Base-by-base conservation (phyloP, 1,140 invertebrate genomes). In the Belonocnema kinseyi region DNA sequence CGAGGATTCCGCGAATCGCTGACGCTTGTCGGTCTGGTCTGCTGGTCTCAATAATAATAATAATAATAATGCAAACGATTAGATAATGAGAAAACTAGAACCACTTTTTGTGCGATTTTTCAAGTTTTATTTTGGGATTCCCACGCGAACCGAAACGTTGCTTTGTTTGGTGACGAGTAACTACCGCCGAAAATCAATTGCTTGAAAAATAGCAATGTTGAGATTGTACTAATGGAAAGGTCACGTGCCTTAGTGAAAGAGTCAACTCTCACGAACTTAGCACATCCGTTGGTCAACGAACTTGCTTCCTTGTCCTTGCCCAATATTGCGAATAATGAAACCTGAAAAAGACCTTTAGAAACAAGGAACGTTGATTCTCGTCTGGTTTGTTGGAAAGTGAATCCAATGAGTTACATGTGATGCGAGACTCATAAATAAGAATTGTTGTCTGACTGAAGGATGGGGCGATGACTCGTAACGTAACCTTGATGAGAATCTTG, bases 1-100 rank as follows among this genome's bases (percentile, higher is more conserved):
- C 33, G 26, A 40, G 61, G 61, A 66, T 33, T 66, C 61, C 14
- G 61, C 61, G 61, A 66, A 66, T 21, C 19, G 21, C 40, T 61
- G 10, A 26, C 21, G 26, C 58, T 33, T 66, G 61, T 33, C 58
- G 26, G 26, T 16, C 13, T 40, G 26, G 26, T 16, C 13, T n/a
- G 61, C 26, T 66, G 61, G 61, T 66, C 16, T 46, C 61, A 66
- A 66, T 66, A 66, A 66, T n/a, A 40, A 40, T 46, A 66, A 66
- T n/a, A 40, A 40, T 46, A 66, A 66, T 16, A 40, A 40, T 46
- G 46, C 13, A 66, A 16, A 7, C 26, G 61, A 66, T 66, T 66
- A 66, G 61, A 66, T 66, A 66, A 66, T n/a, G n/a, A 21, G 13
- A 14, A 66, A 66, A 66, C 14, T 13, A 40, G 3, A 66, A 46